phyloP scores from a whole-genome alignment of 2,797 vertebrate species.

The Xiphophorus birchmanni region DNA sequence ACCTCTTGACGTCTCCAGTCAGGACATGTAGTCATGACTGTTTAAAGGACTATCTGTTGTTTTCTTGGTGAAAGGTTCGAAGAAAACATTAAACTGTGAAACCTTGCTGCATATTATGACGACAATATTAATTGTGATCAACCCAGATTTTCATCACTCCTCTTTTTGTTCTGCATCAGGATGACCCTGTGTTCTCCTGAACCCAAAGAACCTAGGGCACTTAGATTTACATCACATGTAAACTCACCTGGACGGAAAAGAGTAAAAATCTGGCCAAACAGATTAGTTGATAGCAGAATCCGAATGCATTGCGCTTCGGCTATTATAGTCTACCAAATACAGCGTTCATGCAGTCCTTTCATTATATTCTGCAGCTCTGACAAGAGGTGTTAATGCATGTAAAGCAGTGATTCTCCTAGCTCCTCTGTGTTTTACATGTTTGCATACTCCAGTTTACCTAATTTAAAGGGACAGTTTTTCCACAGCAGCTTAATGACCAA shows the following conservation, averaged over 20 bases:
- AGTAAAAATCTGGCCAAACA: not conserved
- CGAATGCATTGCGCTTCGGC: not conserved
- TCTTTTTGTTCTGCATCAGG: not conserved
- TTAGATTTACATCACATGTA: not conserved
- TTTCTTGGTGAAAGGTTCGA: not conserved
- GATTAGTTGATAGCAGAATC: not conserved
- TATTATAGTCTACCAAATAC: not conserved
- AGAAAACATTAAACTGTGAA: not conserved
- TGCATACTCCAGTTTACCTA: not conserved
- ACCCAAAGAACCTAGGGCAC: not conserved
- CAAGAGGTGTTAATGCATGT: not conserved
- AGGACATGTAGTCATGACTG: no score
- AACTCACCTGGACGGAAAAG: not conserved
- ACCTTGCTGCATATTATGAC: not conserved
- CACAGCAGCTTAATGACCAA: not conserved
- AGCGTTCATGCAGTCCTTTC: not conserved
- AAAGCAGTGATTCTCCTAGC: not conserved
- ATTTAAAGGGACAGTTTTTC: not conserved
- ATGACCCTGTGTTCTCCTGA: not conserved
- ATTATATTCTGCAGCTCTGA: not conserved
- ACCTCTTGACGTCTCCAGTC: not conserved
- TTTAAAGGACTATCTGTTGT: no score
- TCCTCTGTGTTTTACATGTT: not conserved
- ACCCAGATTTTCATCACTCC: not conserved
- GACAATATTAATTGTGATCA: not conserved